Percentiles rank a stretch among this genome's conserved stretches.
Evolutionary conservation across 2,797 vertebrate species (phyloP).

Genomic region (Macrochelys suwanniensis): DNA sequence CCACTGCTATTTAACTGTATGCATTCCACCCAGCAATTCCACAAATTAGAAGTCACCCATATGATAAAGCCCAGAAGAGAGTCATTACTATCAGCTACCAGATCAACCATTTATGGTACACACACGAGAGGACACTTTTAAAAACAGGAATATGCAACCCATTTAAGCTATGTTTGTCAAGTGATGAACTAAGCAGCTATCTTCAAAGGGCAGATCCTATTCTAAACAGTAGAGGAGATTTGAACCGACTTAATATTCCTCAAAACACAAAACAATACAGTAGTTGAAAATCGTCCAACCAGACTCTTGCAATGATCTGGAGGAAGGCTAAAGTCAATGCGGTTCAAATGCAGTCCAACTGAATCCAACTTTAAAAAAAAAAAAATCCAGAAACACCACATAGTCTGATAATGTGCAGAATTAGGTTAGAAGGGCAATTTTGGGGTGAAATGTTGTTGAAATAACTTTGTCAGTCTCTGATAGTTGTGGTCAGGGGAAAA

Average conservation of each 20-base stretch:
- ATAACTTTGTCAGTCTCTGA: not conserved
- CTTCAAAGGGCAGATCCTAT: not conserved
- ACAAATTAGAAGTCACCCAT: not conserved
- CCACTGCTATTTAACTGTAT: not conserved
- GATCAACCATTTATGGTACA: not conserved
- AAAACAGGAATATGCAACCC: not conserved
- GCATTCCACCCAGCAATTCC: not conserved
- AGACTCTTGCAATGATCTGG: rapidly evolving
- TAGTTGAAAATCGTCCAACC: not conserved
- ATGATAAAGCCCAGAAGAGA: not conserved
- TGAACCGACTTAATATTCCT: not conserved
- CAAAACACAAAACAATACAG: not conserved
- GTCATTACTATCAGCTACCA: not conserved
- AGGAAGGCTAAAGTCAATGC: not conserved
- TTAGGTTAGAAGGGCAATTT: conserved; percentile 23
- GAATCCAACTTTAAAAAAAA: not conserved
- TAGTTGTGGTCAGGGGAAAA: not conserved
- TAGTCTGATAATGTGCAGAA: not conserved
- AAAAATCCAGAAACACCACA: not conserved
- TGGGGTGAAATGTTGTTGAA: not conserved
- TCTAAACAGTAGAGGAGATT: not conserved
- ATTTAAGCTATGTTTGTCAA: not conserved
- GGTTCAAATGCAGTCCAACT: rapidly evolving
- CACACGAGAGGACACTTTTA: not conserved
- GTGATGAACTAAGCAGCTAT: not conserved